phyloP scores from a whole-genome alignment of 92 coral and sea anemone species.

The Parazoanthus swiftii region DNA sequence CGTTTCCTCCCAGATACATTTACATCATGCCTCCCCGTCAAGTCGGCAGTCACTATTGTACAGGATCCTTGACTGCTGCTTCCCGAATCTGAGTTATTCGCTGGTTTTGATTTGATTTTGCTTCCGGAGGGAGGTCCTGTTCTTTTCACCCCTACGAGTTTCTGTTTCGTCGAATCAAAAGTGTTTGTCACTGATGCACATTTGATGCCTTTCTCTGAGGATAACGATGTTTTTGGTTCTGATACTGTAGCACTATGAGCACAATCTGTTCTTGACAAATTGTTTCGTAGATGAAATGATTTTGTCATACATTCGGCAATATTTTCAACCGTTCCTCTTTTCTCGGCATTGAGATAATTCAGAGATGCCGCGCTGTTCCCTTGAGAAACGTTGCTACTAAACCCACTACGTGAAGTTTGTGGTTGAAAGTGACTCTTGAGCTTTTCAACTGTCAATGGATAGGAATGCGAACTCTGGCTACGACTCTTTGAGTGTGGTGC shows the following conservation, averaged over 20 bases:
- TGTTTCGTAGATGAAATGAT: background rate
- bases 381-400: background rate
- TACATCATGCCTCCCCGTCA: background rate
- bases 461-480: background rate
- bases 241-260: background rate
- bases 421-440: background rate
- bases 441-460: background rate
- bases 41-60: background rate
- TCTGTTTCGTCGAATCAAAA: background rate
- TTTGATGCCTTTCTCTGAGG: background rate
- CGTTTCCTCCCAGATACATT: constrained; percentile 25
- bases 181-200: background rate
- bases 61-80: background rate
- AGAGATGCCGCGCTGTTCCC: background rate
- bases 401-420: background rate
- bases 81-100: background rate
- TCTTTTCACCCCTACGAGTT: background rate
- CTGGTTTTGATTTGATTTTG: background rate
- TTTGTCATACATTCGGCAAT: background rate
- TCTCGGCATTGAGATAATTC: background rate
- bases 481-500: background rate
- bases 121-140: background rate
- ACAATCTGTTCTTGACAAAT: background rate
- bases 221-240: background rate
- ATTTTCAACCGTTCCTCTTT: background rate